These are phyloP conservation scores for Cacoxenus indagator DNA, from an alignment of 2,888 invertebrate species.

Conservation along the genomic window DNA sequence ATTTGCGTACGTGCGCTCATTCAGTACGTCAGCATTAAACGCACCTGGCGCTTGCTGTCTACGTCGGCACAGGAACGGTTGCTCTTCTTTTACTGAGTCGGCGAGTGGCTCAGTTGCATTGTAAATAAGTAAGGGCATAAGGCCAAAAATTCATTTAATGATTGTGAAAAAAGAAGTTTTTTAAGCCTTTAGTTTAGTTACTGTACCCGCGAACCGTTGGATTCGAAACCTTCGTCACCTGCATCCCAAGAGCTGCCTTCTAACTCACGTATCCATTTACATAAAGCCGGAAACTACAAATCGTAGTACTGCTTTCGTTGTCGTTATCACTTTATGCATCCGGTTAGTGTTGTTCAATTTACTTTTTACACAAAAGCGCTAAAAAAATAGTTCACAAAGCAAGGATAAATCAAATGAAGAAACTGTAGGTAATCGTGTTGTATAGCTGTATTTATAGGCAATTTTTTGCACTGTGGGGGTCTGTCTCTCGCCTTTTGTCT, in stretches of 20 bases:
- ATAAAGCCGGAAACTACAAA: too few relatives aligned
- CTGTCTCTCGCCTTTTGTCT: not conserved
- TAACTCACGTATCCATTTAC: too few relatives aligned
- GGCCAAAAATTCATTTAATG: not conserved
- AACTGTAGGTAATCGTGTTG: not conserved
- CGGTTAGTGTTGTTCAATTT: not conserved
- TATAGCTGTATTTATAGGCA: not conserved
- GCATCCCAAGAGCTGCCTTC: too few relatives aligned
- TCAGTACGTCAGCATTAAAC: slow-evolving; percentile 90
- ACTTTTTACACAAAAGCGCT: not conserved
- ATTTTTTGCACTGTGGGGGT: not conserved
- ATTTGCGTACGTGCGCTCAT: slow-evolving; percentile 90
- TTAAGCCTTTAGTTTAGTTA: not conserved
- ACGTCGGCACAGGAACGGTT: slow-evolving; percentile 89
- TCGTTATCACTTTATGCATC: not conserved
- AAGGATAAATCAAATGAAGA: not conserved
- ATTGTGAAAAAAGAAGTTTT: not conserved
- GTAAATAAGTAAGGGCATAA: slow-evolving; percentile 16
- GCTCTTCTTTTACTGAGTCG: slow-evolving; percentile 84
- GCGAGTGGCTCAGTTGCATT: slow-evolving; percentile 31
- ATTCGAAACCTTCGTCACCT: too few relatives aligned
- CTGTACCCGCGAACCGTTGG: too few relatives aligned
- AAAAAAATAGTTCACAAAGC: not conserved
- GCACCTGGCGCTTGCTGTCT: slow-evolving; percentile 88
- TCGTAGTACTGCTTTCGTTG: not conserved